These are phyloP conservation scores for Yponomeuta sedellus DNA, from an alignment of 2,888 invertebrate genomes.

Conservation along the genomic window DNA sequence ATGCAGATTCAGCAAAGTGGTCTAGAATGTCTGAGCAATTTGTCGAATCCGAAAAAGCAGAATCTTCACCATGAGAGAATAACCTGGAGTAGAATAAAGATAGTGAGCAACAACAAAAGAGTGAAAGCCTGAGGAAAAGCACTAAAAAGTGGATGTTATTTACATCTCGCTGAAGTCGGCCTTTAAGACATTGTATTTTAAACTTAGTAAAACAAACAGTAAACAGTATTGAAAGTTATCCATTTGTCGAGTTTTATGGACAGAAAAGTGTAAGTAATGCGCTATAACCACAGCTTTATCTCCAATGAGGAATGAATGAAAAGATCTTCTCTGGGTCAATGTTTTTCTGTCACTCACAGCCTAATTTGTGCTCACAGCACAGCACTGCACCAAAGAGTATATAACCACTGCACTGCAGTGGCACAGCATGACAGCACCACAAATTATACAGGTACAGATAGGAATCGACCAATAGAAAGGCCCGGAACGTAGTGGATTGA, in stretches of 20 bases:
- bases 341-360: too few species aligned
- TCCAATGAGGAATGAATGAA: too few species aligned
- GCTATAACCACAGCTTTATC: too few species aligned
- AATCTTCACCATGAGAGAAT: slow-evolving; percentile 23
- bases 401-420: too few species aligned
- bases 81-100: slow-evolving; percentile 33
- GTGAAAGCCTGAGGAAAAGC: neutral
- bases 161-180: slow-evolving; percentile 17
- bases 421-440: too few species aligned
- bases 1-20: slow-evolving; percentile 71
- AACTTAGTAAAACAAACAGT: neutral
- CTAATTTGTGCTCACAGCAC: too few species aligned
- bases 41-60: slow-evolving; percentile 30
- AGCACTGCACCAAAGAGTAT: too few species aligned
- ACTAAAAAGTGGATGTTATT: slow-evolving; percentile 14
- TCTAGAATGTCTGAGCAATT: slow-evolving; percentile 47
- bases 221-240: neutral
- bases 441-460: too few species aligned
- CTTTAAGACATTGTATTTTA: slow-evolving; percentile 14
- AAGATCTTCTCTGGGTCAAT: too few species aligned
- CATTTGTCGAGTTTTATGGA: neutral
- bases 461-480: too few species aligned
- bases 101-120: neutral
- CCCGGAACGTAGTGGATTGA: too few species aligned
- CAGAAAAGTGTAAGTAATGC: too few species aligned